Conservation (phyloP, 2,797 vertebrate genomes). For the Ptychobarbus kaznakovi region DNA sequence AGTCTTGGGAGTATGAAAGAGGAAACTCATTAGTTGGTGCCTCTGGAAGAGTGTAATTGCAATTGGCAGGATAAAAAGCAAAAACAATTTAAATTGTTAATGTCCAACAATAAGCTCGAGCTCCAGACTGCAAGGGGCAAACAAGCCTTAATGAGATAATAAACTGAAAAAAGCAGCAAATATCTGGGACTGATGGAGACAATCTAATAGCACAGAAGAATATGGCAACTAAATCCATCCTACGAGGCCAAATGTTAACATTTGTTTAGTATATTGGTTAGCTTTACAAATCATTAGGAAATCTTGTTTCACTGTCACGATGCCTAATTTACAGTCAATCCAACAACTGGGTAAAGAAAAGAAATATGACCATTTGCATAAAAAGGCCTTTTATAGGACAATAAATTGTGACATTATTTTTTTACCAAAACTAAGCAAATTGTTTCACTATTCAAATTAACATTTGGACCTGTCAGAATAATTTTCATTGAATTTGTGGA, state of each 20-base stretch:
- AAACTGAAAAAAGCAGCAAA: slow-evolving; percentile 25
- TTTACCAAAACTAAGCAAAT: not conserved
- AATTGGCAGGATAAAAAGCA: slow-evolving; percentile 58
- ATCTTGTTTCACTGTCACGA: not conserved
- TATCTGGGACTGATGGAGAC: not conserved
- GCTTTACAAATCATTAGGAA: not conserved
- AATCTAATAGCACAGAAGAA: not conserved
- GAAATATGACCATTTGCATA: not conserved
- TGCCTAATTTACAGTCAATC: not conserved
- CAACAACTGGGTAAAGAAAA: not conserved
- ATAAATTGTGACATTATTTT: not conserved
- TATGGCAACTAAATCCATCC: not conserved
- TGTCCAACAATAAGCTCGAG: slow-evolving; percentile 56
- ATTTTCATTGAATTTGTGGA: not conserved
- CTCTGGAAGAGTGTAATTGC: slow-evolving; percentile 58
- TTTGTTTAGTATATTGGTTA: not conserved
- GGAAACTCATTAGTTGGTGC: slow-evolving; percentile 62
- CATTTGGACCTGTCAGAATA: not conserved
- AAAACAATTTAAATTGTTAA: slow-evolving; percentile 65
- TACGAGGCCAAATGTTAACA: slow-evolving; percentile 23
- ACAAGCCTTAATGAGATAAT: slow-evolving; percentile 51
- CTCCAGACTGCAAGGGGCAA: slow-evolving; percentile 46
- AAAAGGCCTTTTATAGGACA: not conserved
- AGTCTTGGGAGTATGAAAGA: slow-evolving; percentile 56
- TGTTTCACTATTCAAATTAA: not conserved